Base-by-base conservation (phyloP, 2,797 vertebrate species). In the Cirrhinus molitorella region DNA sequence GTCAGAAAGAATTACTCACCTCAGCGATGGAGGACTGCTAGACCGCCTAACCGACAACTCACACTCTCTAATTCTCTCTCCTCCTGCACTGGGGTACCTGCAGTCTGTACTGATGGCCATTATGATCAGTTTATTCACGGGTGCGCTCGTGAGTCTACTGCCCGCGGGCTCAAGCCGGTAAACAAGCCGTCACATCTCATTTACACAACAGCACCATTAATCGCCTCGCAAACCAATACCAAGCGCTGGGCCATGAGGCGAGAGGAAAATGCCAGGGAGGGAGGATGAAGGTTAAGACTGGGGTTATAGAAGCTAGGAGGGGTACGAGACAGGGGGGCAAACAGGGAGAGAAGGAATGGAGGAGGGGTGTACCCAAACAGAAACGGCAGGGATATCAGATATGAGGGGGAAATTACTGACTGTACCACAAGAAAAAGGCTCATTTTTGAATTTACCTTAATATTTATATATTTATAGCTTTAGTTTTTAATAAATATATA, bases 1-100 rank as follows among this genome's bases (percentile, higher is more conserved):
- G 93, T 95, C 94, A 93, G 89, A 93, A 91, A 92, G 91, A 91
- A 95, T 95, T 94, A 95, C 92, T 83, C 93, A 93, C 92, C 92
- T 93, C 91, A 88, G 83, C 80, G 84, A 89, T 79, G 88, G 90
- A 87, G 81, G 83, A 79, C 87, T 89, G 61, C 86, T 87, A 89
- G 84, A 88, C 83, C 85, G 79, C 84, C 88, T 85, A 51, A 74
- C 75, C 72, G 75, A 84, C 84, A 81, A 47, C 81, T 74, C 37
- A 81, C 67, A 88, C 80, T 51, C 72, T 72, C 47, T 80, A 68
- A 66, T 67, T 67, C 53, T 74, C 61, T 84, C 75, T 31, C 76
- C 55, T 81, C 72, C 31, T 40, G 77, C 67, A 75, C 83, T 80
- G 47, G 51, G 12, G 57, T 72, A 87, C 78, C 84, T 80, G 72